Percentiles rank a stretch among this genome's conserved stretches.
Conservation (phyloP, 2,113 vertebrate species). For the Psilopsiagon aymara region DNA sequence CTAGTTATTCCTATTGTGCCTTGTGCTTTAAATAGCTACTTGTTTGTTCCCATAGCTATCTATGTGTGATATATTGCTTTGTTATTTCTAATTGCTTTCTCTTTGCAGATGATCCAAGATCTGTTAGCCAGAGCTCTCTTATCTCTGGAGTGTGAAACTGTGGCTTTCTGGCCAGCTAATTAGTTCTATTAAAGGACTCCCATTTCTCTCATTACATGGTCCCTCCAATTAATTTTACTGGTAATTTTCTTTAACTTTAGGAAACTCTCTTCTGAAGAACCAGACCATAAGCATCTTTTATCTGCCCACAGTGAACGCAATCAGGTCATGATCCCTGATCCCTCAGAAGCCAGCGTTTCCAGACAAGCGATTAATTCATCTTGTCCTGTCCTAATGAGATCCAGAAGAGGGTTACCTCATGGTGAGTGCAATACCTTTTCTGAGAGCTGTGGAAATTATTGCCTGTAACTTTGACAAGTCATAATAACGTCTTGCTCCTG, state of each 20-base stretch:
- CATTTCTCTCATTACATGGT: neutral
- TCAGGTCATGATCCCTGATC: neutral
- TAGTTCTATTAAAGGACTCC: neutral
- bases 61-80: neutral
- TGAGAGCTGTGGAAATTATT: neutral
- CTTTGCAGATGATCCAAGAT: neutral
- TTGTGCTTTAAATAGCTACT: neutral
- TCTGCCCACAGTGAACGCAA: neutral
- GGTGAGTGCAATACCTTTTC: neutral
- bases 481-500: neutral
- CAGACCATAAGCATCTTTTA: neutral
- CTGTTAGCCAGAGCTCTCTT: neutral
- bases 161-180: slow-evolving; percentile 12
- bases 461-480: neutral
- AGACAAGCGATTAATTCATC: slow-evolving; percentile 31
- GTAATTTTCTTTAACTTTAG: slow-evolving; percentile 30
- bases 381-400: slow-evolving; percentile 9
- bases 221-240: slow-evolving; percentile 37
- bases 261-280: slow-evolving; percentile 7
- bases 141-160: neutral
- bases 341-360: neutral
- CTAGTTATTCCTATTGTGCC: neutral
- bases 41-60: neutral
- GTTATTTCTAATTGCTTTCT: neutral
- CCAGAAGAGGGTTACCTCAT: neutral